These are phyloP conservation scores for Brachirus orientalis DNA, from an alignment of 2,113 vertebrate species.

Conservation along the genomic window DNA sequence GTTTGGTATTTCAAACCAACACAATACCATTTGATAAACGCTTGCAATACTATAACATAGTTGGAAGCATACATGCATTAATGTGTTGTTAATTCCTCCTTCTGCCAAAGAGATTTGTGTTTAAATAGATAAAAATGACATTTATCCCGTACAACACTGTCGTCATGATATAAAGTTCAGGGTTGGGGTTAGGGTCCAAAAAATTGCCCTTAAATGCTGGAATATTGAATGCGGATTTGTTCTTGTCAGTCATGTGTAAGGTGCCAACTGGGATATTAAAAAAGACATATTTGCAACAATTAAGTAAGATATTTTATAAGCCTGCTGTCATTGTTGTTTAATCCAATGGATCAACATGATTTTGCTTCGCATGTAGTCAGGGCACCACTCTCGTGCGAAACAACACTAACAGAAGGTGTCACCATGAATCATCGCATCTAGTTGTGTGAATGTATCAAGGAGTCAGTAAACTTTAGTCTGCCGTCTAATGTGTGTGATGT, in stretches of 20 bases:
- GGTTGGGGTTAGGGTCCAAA: too few relatives aligned
- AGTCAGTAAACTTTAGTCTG: not conserved
- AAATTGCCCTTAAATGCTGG: too few relatives aligned
- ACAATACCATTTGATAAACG: not conserved
- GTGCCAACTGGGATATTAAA: too few relatives aligned
- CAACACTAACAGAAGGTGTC: not conserved
- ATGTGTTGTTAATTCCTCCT: not conserved
- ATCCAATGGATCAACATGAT: not conserved
- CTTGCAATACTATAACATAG: not conserved
- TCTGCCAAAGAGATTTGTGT: too few relatives aligned
- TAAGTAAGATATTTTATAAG: not conserved
- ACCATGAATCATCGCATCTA: not conserved
- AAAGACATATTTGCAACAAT: too few relatives aligned
- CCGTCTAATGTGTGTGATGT: not conserved
- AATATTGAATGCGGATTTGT: too few relatives aligned
- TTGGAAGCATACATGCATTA: not conserved
- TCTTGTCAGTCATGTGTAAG: too few relatives aligned
- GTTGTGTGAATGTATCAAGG: not conserved
- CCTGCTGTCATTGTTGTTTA: not conserved
- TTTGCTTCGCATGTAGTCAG: not conserved
- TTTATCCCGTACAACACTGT: too few relatives aligned
- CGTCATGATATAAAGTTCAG: too few relatives aligned
- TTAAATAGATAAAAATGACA: too few relatives aligned
- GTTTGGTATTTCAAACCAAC: too few relatives aligned
- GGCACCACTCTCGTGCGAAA: constrained; percentile 1